Evolutionary conservation across 2,113 vertebrate genomes (phyloP).

Genomic region (Rhynchomys soricoides): DNA sequence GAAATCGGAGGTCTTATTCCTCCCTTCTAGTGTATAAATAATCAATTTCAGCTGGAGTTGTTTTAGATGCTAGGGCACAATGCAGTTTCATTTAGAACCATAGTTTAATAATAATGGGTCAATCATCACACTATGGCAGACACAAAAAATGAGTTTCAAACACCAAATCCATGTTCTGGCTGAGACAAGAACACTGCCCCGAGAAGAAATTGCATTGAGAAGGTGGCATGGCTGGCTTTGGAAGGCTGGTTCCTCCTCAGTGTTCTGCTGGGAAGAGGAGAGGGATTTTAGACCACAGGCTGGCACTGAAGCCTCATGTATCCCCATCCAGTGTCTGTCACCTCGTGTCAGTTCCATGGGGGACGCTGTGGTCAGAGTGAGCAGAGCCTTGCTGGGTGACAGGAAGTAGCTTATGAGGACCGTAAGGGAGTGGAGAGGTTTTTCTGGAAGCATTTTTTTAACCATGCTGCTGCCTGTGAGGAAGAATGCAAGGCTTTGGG

Average conservation of each 20-base stretch:
- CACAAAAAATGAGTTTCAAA: conserved; percentile 40
- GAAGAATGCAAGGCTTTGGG: neutral
- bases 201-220: neutral
- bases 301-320: neutral
- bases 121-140: conserved; percentile 63
- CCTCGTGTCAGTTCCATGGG: neutral
- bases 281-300: neutral
- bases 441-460: neutral
- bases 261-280: neutral
- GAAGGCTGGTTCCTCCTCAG: neutral
- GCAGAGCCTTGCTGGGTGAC: neutral
- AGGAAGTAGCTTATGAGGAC: neutral
- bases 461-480: neutral
- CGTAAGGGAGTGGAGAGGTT: neutral
- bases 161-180: neutral
- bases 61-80: conserved; percentile 66
- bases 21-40: conserved; percentile 83
- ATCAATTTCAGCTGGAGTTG: conserved; percentile 74
- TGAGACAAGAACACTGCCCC: neutral
- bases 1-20: conserved; percentile 80
- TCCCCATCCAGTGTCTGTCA: neutral
- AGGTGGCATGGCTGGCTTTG: neutral
- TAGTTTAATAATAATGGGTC: conserved; percentile 77
- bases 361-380: neutral
- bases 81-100: conserved; percentile 80